Evolutionary conservation across 2,797 vertebrate species (phyloP).

Genomic region (Coilia nasus): DNA sequence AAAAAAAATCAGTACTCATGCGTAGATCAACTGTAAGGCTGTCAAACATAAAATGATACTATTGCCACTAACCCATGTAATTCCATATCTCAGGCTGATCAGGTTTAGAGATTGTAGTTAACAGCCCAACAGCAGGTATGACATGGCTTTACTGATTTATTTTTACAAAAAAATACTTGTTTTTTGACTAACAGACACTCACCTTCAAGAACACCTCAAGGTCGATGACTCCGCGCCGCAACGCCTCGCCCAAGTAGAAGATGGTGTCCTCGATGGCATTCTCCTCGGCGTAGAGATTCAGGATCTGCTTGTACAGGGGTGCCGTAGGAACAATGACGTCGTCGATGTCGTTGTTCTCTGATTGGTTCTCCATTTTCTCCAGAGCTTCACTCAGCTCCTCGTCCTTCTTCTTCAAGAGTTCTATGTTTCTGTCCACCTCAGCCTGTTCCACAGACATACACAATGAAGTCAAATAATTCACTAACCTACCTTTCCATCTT

Average conservation of each 20-base stretch:
- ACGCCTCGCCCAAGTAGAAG: slow-evolving; percentile 96
- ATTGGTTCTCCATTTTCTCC: slow-evolving; percentile 99
- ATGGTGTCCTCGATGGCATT: slow-evolving; percentile 99
- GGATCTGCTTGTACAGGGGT: slow-evolving; percentile 98
- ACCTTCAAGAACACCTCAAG: slow-evolving; percentile 99
- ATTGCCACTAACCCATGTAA: background rate
- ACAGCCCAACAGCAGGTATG: background rate
- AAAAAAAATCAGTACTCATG: too few relatives aligned
- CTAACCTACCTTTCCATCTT: background rate
- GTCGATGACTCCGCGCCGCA: slow-evolving; percentile 95
- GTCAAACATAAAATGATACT: too few relatives aligned
- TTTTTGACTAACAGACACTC: slow-evolving; percentile 19
- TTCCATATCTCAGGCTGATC: background rate
- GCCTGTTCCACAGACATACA: slow-evolving; percentile 67
- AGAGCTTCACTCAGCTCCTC: slow-evolving; percentile 95
- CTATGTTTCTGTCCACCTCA: slow-evolving; percentile 96
- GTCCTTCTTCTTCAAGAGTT: slow-evolving; percentile 95
- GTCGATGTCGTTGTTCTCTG: slow-evolving; percentile 98
- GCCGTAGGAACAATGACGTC: slow-evolving; percentile 97
- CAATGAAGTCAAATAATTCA: background rate
- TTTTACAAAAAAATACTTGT: too few relatives aligned
- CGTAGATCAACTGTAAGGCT: too few relatives aligned
- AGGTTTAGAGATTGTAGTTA: background rate
- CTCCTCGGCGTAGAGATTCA: slow-evolving; percentile 97
- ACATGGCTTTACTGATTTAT: background rate